Evolutionary conservation across 2,113 vertebrate species (phyloP), one percentile per base, ranked within the genome.

Genomic region (Terrapene triunguis): DNA sequence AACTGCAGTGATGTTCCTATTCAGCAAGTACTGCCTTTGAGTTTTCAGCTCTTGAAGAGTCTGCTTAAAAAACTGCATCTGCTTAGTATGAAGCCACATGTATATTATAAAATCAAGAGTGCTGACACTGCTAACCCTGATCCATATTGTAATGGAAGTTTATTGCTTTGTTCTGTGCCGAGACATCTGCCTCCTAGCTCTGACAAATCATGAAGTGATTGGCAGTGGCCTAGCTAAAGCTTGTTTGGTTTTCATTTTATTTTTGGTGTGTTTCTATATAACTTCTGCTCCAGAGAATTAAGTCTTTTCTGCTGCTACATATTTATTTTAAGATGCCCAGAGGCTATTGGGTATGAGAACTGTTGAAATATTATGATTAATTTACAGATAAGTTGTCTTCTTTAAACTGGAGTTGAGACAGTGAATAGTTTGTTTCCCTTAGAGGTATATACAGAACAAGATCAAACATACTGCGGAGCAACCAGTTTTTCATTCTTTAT

Each of bases 201-300:
- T 89, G n/a, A 44, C 4, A 5, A 8, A 84, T 48, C 48, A 87
- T 84, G 6, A 25, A 21, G 57, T 94, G 3, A 25, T 69, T 17
- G 29, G 54, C 22, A 44, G 83, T 90, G 91, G 16, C n/a, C 80
- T 84, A 82, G 4, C 22, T 3, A 2, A 3, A 42, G 10, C 57
- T 93, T 80, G 50, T 54, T 47, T 0, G 0, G 4, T 1, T 59
- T 86, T 92, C 3, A 0, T 32, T 85, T 81, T 85, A 54, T 14
- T 3, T 83, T 92, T 57, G 19, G 3, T 50, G 38, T 17, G 35
- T 85, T 27, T 92, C 5, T 90, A 88, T 81, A 74, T 27, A 74
- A 3, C 42, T 90, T 83, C n/a, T 92, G 27, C 29, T 11, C 27
- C 24, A 82, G 48, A 4, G 19, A 87, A n/a, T 42, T 9, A 24